These are phyloP conservation scores for Ormia ochracea DNA, from an alignment of 2,888 invertebrate genomes.

Conservation along the genomic window DNA sequence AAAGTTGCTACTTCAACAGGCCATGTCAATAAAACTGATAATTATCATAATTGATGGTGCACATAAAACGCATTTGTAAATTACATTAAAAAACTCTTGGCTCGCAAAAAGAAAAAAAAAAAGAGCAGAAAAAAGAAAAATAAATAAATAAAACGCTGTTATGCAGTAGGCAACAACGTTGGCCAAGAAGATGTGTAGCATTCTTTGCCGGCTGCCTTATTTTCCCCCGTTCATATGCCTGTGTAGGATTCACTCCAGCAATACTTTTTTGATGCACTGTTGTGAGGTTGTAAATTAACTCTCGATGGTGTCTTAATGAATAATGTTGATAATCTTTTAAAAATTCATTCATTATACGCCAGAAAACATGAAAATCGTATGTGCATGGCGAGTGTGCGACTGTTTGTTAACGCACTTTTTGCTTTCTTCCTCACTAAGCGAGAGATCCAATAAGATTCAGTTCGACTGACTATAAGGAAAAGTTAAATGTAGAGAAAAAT, in stretches of 20 bases:
- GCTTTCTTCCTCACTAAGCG: background rate
- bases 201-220: background rate
- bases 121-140: conserved; percentile 40
- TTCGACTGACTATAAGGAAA: background rate
- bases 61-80: conserved; percentile 63
- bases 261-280: conserved; percentile 17
- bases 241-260: conserved; percentile 5
- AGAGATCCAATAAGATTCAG: background rate
- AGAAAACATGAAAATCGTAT: conserved; percentile 43
- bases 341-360: conserved; percentile 59
- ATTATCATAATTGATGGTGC: conserved; percentile 67
- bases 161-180: background rate
- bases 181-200: conserved; percentile 5
- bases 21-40: conserved; percentile 67
- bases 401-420: conserved; percentile 52
- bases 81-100: conserved; percentile 43
- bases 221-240: background rate
- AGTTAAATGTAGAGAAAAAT: background rate
- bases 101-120: conserved; percentile 36
- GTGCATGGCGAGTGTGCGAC: background rate
- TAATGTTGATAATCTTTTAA: conserved; percentile 59
- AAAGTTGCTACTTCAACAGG: conserved; percentile 62
- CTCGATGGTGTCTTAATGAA: conserved; percentile 56
- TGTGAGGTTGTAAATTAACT: conserved; percentile 56
- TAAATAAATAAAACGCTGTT: too few species aligned